Evolutionary conservation across 2,888 invertebrate species (phyloP), one percentile per base, ranked within the genome.

Genomic region (Petrolisthes cinctipes): DNA sequence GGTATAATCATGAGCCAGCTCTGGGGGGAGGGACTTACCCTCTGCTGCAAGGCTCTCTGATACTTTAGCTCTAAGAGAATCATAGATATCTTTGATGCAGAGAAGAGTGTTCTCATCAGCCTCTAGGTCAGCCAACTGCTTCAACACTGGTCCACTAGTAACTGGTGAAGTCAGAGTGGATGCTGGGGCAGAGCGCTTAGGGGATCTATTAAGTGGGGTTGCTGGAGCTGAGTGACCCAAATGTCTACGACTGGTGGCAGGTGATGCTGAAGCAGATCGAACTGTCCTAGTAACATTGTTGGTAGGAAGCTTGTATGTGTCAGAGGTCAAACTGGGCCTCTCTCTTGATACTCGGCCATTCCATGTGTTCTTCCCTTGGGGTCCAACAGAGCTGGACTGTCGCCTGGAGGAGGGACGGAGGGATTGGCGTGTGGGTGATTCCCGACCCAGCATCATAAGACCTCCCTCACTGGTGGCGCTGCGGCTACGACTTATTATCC

Each of bases 291-390:
- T 90, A 93, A 94, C 91, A 51, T 92, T 88, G 82, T n/a, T 80
- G 6, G 3, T 14, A 57, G 90, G 91, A 79, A 89, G 83, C 37
- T 87, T 73, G 85, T 95, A 96, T 0, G 95, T 96, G 91, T 96
- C 96, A 54, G 94, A 93, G 2, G 94, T 95, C 88, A 95, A 92
- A 1, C 94, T 93, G 0, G 95, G 93, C 4, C 95, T 91, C 91
- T 93, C 91, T 90, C 92, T 92, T 90, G 92, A 91, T 61, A 92
- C 93, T 68, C 96, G 94, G 0, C 96, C 96, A 90, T 95, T 95
- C 96, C 96, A 96, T 0, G 96, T 96, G 91, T 95, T 96, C 86
- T 95, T 94, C 90, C 94, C 92, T 87, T 83, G 68, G 20, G 83
- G 79, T 7, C 76, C 84, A 20, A 81, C 54, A 17, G 86, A 86